Base-by-base conservation (phyloP, 2,888 invertebrate genomes). In the Monochamus alternatus region DNA sequence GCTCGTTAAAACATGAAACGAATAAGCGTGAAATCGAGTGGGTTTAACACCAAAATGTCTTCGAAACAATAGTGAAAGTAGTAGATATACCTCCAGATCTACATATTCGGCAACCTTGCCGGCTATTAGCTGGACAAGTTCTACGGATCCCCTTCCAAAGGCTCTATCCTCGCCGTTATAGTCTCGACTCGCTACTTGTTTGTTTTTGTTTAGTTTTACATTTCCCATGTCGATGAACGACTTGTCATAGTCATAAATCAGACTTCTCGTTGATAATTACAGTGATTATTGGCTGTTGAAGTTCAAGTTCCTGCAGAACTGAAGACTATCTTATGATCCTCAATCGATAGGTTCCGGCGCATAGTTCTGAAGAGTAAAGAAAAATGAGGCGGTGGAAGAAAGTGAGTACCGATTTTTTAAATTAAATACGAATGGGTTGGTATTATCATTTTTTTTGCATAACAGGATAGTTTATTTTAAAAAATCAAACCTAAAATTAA, bases 351-450 rank as follows among this genome's bases (percentile, higher is more conserved):
- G 44, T 43, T 69, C 2, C 10, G 30, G 32, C 47, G 31, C 10
- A 69, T 12, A 10, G 65, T 55, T 63, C 43, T 9, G 47, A 5
- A 30, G 47, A 63, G 32, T 38, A 43, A 47, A 30, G 30, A 38
- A 69, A 69, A 9, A 69, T 60, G 69, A 69, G 47, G 31, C 44
- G 60, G n/a, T 60, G 60, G 69, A 69, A 47, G 31, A 69, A 69
- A 47, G 69, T 69, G 60, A 69, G 69, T 69, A 59, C 22, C 1
- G 22, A 22, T 22, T 22, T 22, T 22, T 22, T 22, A 1, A 22
- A 22, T 22, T 22, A 22, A 22, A 22, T 22, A 22, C 1, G 22
- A 22, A 22, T 22, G 22, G 1, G 22, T 22, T 22, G 22, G 22
- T 1, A 22, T 22, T 22, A 22, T 22, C 22, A 22, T 22, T 22